These are phyloP conservation scores for Laothoe populi DNA, from an alignment of 2,888 invertebrate genomes.

Conservation along the genomic window DNA sequence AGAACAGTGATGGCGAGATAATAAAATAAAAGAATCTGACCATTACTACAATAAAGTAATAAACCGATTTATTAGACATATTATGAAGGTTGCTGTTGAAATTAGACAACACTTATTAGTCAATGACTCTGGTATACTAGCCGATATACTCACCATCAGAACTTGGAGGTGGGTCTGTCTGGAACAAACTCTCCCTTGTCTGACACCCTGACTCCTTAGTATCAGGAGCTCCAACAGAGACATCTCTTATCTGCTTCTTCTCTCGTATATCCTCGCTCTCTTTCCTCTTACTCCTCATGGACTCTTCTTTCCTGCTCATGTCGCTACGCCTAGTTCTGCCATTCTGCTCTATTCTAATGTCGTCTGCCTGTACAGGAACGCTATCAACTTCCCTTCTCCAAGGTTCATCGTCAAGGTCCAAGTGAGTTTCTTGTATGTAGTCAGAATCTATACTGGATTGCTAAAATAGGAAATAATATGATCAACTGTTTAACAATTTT, in stretches of 20 bases:
- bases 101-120: neutral
- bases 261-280: constrained; percentile 54
- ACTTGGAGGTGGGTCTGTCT: constrained; percentile 69
- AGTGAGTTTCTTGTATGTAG: constrained; percentile 68
- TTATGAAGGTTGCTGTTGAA: neutral
- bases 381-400: constrained; percentile 67
- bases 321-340: constrained; percentile 67
- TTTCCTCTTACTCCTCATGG: constrained; percentile 60
- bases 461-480: constrained; percentile 47
- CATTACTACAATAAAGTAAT: no score
- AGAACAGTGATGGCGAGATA: no score
- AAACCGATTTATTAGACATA: neutral
- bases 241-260: constrained; percentile 71
- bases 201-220: constrained; percentile 87
- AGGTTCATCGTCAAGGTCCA: constrained; percentile 69
- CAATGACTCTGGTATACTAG: no score
- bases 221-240: constrained; percentile 75
- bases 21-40: no score
- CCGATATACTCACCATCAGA: constrained; percentile 69
- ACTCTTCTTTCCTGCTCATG: constrained; percentile 69
- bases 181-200: constrained; percentile 91
- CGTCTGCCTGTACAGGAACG: constrained; percentile 57
- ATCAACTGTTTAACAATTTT: no score
- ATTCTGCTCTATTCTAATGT: constrained; percentile 67
- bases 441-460: constrained; percentile 77